Evolutionary conservation across 2,113 vertebrate species (phyloP).

Genomic region (Prunella himalayana): DNA sequence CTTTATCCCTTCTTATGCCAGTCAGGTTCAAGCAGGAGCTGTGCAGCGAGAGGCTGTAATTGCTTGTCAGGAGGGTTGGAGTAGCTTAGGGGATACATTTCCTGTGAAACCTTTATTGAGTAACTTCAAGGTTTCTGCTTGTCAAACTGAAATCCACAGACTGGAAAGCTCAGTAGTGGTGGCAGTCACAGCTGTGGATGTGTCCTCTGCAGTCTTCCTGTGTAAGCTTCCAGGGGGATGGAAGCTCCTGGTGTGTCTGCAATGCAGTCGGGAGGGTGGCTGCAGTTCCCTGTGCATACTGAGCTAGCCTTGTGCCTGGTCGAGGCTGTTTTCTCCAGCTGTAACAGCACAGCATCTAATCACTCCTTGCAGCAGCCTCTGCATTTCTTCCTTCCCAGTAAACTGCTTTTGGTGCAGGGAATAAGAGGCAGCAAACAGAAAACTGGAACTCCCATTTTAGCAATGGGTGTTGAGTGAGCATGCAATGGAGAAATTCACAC

Average conservation of each 20-base stretch:
- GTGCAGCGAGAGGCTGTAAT: not conserved
- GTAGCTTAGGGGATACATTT: not conserved
- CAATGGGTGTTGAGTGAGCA: not conserved
- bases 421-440: not conserved
- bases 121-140: not conserved
- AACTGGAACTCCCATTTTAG: not conserved
- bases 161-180: not conserved
- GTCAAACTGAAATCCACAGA: not conserved
- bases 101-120: not conserved
- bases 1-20: not conserved
- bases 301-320: not conserved
- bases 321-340: not conserved
- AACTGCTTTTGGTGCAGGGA: not conserved
- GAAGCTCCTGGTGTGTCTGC: not conserved
- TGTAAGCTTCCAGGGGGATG: not conserved
- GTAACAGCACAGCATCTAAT: not conserved
- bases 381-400: not conserved
- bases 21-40: not conserved
- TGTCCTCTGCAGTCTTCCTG: not conserved
- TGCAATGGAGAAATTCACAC: not conserved
- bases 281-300: not conserved
- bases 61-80: not conserved
- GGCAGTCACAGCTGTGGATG: rapidly evolving
- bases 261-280: not conserved
- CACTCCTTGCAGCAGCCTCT: not conserved